Conservation (phyloP, 2,888 invertebrate genomes). For the Halictus quadricinctus region DNA sequence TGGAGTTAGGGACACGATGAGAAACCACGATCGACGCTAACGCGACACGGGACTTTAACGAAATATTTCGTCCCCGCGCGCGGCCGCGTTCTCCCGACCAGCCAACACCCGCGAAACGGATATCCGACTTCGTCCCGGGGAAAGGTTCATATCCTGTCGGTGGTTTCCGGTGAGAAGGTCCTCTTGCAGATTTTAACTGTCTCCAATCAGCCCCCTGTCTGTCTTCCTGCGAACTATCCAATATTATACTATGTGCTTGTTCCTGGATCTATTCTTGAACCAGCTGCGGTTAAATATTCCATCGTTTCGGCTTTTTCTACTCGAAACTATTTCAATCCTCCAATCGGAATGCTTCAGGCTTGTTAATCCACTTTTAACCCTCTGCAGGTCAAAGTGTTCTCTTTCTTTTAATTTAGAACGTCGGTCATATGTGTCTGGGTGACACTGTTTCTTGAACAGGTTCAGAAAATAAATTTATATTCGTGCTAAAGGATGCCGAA, state of each 20-base stretch:
- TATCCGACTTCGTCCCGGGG: background rate
- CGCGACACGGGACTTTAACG: slow-evolving; percentile 49
- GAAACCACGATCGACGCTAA: slow-evolving; percentile 56
- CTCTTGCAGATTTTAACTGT: background rate
- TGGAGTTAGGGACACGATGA: slow-evolving; percentile 54
- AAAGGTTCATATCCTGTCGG: background rate
- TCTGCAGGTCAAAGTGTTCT: too few species aligned
- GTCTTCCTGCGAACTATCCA: background rate
- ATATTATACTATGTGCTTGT: background rate
- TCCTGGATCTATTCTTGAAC: background rate
- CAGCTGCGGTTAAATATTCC: background rate
- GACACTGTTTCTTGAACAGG: too few species aligned
- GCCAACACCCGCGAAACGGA: background rate
- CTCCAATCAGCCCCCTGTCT: background rate
- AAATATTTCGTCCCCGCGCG: slow-evolving; percentile 25
- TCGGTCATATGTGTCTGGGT: too few species aligned
- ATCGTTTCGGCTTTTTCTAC: too few species aligned
- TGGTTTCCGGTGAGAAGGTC: background rate
- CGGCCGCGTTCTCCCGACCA: background rate
- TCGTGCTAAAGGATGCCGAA: too few species aligned
- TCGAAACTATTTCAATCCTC: too few species aligned
- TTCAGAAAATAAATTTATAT: too few species aligned
- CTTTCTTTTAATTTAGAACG: too few species aligned
- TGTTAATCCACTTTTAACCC: too few species aligned
- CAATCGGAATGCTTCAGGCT: too few species aligned